These are phyloP conservation scores for Paraescarpia echinospica DNA, from an alignment of 1,140 invertebrate species.

Conservation along the genomic window DNA sequence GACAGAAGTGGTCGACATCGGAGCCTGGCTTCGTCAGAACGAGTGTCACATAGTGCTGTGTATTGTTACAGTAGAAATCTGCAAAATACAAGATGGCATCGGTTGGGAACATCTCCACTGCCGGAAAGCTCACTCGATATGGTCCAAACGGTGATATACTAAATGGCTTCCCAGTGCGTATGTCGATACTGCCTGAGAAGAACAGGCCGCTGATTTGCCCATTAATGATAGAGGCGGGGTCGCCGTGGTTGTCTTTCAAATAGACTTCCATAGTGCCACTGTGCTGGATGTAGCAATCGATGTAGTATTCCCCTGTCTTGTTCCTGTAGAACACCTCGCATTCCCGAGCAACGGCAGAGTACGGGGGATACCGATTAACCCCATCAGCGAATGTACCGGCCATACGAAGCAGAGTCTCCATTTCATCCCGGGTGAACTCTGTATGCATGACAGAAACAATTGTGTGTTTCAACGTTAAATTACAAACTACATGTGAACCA, in stretches of 20 bases:
- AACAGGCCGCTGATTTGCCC: background rate
- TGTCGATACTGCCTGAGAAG: background rate
- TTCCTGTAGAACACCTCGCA: too few relatives aligned
- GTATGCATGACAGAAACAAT: background rate
- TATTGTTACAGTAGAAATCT: constrained; percentile 40
- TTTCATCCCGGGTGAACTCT: background rate
- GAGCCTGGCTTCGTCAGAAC: constrained; percentile 34
- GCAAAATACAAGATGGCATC: constrained; percentile 40
- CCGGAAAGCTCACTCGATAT: background rate
- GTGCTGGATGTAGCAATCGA: background rate
- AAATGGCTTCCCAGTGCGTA: background rate
- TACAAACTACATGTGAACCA: too few relatives aligned
- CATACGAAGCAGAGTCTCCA: background rate
- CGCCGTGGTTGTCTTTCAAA: constrained; percentile 13
- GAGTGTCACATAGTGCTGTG: constrained; percentile 38
- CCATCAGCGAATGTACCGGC: background rate
- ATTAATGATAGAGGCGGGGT: constrained; percentile 12
- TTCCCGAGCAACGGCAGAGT: background rate
- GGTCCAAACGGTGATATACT: background rate
- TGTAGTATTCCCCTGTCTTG: background rate
- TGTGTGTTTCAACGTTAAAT: background rate
- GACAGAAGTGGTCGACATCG: constrained; percentile 41
- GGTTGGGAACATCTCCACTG: background rate
- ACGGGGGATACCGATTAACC: background rate
- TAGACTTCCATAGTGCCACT: background rate